Evolutionary conservation across 1,140 invertebrate species (phyloP).

Genomic region (Linepithema humile): DNA sequence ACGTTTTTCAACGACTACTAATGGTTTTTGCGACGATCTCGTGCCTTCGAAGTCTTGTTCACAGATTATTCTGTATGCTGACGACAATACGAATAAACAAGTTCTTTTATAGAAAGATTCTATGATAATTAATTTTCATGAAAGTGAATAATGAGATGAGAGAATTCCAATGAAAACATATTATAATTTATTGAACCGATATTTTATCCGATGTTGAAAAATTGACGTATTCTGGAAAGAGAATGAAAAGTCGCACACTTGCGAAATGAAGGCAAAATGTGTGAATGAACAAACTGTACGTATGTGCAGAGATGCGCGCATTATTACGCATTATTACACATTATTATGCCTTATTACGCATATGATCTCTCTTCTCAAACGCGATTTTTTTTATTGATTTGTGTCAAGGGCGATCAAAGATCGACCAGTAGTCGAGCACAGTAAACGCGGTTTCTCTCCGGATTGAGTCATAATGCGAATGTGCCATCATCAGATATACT

Average conservation of each 20-base stretch:
- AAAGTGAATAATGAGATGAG: background rate
- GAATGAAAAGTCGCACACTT: conserved; percentile 17
- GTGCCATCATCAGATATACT: background rate
- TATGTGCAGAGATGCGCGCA: too few relatives aligned
- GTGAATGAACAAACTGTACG: conserved; percentile 14
- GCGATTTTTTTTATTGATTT: conserved; percentile 66
- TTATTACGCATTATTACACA: too few relatives aligned
- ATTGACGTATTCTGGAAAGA: background rate
- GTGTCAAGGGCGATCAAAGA: conserved; percentile 76
- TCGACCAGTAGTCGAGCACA: conserved; percentile 37
- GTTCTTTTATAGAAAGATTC: conserved; percentile 6
- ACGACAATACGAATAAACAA: conserved; percentile 29
- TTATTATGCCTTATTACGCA: too few relatives aligned
- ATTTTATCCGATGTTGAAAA: background rate
- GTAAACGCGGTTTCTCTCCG: conserved; percentile 53
- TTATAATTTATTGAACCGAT: background rate
- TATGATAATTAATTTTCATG: background rate
- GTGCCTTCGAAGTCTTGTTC: conserved; percentile 20
- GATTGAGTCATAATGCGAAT: conserved; percentile 47
- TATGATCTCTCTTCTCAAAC: conserved; percentile 60
- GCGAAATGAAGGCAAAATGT: conserved; percentile 9
- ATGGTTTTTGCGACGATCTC: conserved; percentile 15
- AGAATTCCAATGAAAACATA: background rate
- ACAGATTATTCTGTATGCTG: conserved; percentile 11
- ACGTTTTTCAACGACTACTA: background rate